Base-by-base conservation (phyloP, 1,140 invertebrate genomes). In the Neodiprion fabricii region DNA sequence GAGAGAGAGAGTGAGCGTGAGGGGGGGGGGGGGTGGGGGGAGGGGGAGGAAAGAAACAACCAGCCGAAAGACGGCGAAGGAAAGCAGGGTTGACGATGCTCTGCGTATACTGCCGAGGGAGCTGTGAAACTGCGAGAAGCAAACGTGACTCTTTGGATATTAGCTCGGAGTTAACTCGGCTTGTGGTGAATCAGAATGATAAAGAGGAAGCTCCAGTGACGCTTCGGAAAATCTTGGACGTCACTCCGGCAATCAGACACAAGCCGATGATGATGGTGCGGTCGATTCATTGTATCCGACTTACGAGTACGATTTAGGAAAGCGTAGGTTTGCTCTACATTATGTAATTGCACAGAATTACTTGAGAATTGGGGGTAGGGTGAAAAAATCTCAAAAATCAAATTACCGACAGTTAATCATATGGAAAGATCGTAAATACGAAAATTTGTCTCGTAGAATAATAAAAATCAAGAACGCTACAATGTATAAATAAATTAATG, bases 61-160 rank as follows among this genome's bases (percentile, higher is more conserved):
- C 66, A 67, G 66, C 47, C 66, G 28, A 71, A 53, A 71, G 65
- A 71, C 48, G 70, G 69, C 23, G 48, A n/a, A 65, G 68, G 70
- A 68, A 68, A 74, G n/a, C 48, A 17, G 17, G 61, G 28, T 67
- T 49, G 72, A 73, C 53, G 72, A 70, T 74, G 74, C 73, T 40
- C 28, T 40, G 28, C 28, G 28, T 40, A 40, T 40, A 40, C 28
- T 5, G 28, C 28, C 28, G 28, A 40, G 28, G 70, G 69, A 72
- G 74, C 48, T 74, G 73, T 75, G 65, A 73, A 75, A 73, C 67
- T 72, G 74, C 78, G 70, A 77, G 68, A 82, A 50, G 65, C 47
- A 69, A 47, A 50, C 48, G 50, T 49, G 67, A 61, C 69, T 50
- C 66, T 74, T 68, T 48, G 67, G 67, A 74, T 68, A 50, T 74